Percentiles rank a stretch among this genome's conserved stretches.
phyloP scores from a whole-genome alignment of 2,113 vertebrate species.

The Pithys albifrons region DNA sequence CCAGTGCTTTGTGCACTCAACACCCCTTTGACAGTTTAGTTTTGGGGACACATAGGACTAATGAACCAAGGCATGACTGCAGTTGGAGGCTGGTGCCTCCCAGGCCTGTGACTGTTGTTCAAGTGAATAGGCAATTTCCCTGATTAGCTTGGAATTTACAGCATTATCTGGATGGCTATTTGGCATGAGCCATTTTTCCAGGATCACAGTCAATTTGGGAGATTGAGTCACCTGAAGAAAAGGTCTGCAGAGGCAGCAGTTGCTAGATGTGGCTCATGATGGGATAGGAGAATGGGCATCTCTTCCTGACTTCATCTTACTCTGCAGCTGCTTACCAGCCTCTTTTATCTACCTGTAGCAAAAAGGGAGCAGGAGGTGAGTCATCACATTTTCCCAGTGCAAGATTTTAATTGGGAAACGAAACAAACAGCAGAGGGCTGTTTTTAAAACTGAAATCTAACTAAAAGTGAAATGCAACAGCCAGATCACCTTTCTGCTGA shows the following conservation, averaged over 20 bases:
- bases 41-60: constrained; percentile 38
- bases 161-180: constrained; percentile 51
- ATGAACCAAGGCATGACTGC: constrained; percentile 59
- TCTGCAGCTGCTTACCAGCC: neutral
- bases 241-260: neutral
- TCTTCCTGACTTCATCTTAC: neutral
- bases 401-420: neutral
- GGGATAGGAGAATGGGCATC: neutral
- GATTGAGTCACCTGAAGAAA: constrained; percentile 47
- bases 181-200: constrained; percentile 27
- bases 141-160: constrained; percentile 58
- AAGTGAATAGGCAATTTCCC: constrained; percentile 53
- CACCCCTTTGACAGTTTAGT: constrained; percentile 59
- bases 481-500: neutral
- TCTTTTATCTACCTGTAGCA: neutral
- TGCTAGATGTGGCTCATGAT: neutral
- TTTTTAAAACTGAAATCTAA: neutral
- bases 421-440: neutral
- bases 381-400: neutral
- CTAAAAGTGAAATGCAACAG: neutral
- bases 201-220: constrained; percentile 14
- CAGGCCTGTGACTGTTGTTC: constrained; percentile 48
- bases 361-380: neutral
- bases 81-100: constrained; percentile 32
- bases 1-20: constrained; percentile 30